A percentile compares a stretch with the other conserved stretches of the same genome.
Evolutionary conservation across 1,140 invertebrate species (phyloP).

Genomic region (Hirudo medicinalis): DNA sequence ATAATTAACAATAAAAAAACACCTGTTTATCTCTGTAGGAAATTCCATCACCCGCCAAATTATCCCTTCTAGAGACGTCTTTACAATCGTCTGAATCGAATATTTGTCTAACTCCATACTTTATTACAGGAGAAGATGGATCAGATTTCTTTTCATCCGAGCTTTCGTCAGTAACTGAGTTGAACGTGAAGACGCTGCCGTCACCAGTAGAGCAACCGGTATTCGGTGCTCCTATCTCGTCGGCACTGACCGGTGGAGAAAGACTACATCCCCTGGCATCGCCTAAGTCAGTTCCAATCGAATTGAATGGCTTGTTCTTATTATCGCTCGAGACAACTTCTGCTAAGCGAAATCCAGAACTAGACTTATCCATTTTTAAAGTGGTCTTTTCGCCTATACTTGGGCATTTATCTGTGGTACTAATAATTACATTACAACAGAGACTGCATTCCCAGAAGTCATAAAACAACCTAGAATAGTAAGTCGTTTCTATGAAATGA

Average conservation of each 20-base stretch:
- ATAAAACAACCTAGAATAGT: too few relatives aligned
- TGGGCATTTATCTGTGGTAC: too few relatives aligned
- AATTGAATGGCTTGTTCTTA: not conserved
- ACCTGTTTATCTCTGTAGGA: conserved; percentile 5
- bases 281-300: too few relatives aligned
- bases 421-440: too few relatives aligned
- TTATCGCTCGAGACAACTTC: not conserved
- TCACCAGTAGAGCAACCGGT: not conserved
- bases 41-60: not conserved
- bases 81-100: not conserved
- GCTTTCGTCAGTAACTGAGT: not conserved
- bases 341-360: not conserved
- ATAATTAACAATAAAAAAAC: not conserved
- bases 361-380: not conserved
- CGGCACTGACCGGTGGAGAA: not conserved
- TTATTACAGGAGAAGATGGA: not conserved
- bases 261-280: not conserved
- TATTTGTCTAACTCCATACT: not conserved
- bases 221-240: not conserved
- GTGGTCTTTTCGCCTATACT: not conserved
- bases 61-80: not conserved
- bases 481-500: too few relatives aligned
- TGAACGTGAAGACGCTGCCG: conserved; percentile 1
- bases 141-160: not conserved
- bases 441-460: too few relatives aligned